Conservation (phyloP, 2,797 vertebrate species). For the Alfaro cultratus region DNA sequence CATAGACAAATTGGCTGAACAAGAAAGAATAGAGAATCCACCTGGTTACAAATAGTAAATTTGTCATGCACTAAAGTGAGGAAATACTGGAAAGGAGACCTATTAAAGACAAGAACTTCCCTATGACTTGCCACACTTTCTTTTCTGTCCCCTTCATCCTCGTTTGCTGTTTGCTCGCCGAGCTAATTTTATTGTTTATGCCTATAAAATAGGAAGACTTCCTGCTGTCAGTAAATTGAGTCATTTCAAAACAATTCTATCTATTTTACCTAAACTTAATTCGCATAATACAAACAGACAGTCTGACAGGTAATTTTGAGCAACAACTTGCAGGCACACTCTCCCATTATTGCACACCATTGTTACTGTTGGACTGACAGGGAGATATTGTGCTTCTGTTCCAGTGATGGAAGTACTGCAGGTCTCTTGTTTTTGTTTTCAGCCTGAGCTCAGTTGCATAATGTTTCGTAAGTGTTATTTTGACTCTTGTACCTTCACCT, state of each 20-base stretch:
- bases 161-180: neutral
- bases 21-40: neutral
- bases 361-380: neutral
- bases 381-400: neutral
- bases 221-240: neutral
- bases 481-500: neutral
- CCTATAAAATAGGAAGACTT: neutral
- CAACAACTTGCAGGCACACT: neutral
- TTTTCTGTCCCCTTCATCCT: neutral
- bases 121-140: neutral
- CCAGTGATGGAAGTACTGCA: neutral
- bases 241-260: constrained; percentile 21
- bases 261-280: neutral
- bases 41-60: constrained; percentile 6
- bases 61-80: neutral
- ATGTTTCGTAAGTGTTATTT: constrained; percentile 1
- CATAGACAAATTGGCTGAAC: neutral
- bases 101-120: neutral
- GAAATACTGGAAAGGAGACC: constrained; percentile 3
- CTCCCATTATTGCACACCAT: neutral
- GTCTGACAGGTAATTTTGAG: neutral
- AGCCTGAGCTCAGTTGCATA: constrained; percentile 8
- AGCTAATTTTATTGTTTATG: constrained; percentile 13
- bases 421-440: constrained; percentile 5
- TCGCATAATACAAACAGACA: neutral